Evolutionary conservation across 2,113 vertebrate genomes (phyloP).

Genomic region (Lophura nycthemera): DNA sequence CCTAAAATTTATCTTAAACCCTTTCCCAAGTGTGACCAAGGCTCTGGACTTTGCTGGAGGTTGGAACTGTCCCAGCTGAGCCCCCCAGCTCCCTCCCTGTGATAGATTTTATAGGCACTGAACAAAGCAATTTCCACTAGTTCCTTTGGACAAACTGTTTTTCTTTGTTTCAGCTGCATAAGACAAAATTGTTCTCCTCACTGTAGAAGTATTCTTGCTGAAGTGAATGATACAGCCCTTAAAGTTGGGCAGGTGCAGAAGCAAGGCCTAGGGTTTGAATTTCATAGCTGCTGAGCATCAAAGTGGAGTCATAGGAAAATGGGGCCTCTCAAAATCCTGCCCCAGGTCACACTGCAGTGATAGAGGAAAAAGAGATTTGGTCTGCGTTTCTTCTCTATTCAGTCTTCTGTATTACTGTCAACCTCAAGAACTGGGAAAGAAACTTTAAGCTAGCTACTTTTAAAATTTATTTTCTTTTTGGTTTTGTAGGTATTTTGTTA

Average conservation of each 20-base stretch:
- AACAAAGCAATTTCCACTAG: neutral
- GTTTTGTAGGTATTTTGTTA: constrained; percentile 88
- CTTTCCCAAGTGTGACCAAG: neutral
- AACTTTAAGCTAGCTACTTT: neutral
- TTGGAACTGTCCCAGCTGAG: neutral
- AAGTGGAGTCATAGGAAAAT: neutral
- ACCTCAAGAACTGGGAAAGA: neutral
- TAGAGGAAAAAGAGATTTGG: neutral
- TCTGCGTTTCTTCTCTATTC: neutral
- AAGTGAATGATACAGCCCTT: neutral
- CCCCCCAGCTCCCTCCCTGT: neutral
- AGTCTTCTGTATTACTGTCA: neutral
- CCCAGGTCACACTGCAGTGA: neutral
- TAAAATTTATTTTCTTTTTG: constrained; percentile 33
- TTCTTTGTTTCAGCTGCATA: neutral
- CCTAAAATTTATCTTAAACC: neutral
- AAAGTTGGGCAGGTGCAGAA: neutral
- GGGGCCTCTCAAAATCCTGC: neutral
- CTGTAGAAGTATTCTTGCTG: neutral
- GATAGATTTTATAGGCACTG: neutral
- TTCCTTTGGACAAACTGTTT: neutral
- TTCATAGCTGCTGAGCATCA: neutral
- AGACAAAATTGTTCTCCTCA: neutral
- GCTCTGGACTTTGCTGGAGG: neutral
- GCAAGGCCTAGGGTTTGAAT: neutral